phyloP scores from a whole-genome alignment of 2,113 vertebrate genomes.

The Eleginops maclovinus region DNA sequence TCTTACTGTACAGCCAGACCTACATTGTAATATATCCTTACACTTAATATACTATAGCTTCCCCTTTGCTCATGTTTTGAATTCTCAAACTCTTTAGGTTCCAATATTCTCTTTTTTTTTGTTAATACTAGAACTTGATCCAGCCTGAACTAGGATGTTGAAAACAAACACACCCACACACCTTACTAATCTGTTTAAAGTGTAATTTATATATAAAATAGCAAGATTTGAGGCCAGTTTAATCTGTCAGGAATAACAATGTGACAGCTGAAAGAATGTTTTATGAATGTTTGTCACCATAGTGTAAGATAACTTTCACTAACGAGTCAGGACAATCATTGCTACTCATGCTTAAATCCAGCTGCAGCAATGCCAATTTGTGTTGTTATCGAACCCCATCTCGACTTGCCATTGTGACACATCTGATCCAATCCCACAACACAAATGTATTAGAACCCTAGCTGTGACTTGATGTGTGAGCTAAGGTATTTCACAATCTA shows the following conservation, averaged over 20 bases:
- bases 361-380: neutral
- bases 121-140: neutral
- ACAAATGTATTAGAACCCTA: constrained; percentile 4
- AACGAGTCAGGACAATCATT: neutral
- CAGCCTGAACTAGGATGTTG: neutral
- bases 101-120: neutral
- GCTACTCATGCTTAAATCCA: neutral
- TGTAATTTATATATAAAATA: neutral
- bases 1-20: neutral
- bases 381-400: neutral
- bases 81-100: neutral
- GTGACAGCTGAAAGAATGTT: constrained; percentile 14
- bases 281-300: neutral
- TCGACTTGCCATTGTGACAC: constrained; percentile 4
- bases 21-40: neutral
- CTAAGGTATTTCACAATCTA: constrained; percentile 14
- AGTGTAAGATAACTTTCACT: neutral
- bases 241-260: neutral
- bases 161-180: neutral
- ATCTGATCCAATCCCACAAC: neutral
- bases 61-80: neutral
- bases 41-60: neutral
- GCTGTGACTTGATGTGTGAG: constrained; percentile 8
- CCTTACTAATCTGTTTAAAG: neutral
- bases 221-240: neutral